Conservation (phyloP, 2,113 vertebrate species). For the Colistium nudipinnis region DNA sequence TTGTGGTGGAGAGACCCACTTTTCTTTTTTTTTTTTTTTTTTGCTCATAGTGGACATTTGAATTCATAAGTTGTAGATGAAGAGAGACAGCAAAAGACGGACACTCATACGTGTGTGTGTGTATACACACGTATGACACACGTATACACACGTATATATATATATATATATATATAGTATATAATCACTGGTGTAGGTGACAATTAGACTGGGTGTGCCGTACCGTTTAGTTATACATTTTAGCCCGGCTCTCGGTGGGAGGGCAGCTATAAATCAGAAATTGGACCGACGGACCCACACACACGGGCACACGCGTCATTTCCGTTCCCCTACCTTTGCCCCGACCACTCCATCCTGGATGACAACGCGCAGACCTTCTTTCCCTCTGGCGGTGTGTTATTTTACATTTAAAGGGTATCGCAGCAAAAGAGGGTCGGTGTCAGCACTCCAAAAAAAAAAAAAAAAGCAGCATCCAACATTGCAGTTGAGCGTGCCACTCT, state of each 20-base stretch:
- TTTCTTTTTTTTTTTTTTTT: too few species aligned
- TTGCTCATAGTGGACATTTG: not conserved
- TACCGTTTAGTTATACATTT: conserved; percentile 15
- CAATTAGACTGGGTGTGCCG: conserved; percentile 11
- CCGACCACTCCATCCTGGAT: not conserved
- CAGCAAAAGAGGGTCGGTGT: too few species aligned
- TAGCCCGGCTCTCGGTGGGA: conserved; percentile 16
- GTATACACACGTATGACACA: too few species aligned
- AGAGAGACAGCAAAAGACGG: not conserved
- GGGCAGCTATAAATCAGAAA: conserved; percentile 51
- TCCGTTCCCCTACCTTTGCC: conserved; percentile 15
- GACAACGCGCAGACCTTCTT: conserved; percentile 6
- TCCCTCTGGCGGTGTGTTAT: not conserved
- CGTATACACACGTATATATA: too few species aligned
- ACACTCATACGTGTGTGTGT: too few species aligned
- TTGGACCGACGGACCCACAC: conserved; percentile 24
- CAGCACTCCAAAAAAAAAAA: not conserved
- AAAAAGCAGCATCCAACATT: not conserved
- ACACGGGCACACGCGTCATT: conserved; percentile 9
- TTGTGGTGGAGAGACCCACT: not conserved
- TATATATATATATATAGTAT: too few species aligned
- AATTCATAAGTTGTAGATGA: not conserved
- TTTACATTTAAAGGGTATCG: not conserved
- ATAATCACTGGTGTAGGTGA: conserved; percentile 33
- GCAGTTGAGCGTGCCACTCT: not conserved